Evolutionary conservation across 2,113 vertebrate species (phyloP), one percentile per base, ranked within the genome.

Genomic region (Carassius auratus): DNA sequence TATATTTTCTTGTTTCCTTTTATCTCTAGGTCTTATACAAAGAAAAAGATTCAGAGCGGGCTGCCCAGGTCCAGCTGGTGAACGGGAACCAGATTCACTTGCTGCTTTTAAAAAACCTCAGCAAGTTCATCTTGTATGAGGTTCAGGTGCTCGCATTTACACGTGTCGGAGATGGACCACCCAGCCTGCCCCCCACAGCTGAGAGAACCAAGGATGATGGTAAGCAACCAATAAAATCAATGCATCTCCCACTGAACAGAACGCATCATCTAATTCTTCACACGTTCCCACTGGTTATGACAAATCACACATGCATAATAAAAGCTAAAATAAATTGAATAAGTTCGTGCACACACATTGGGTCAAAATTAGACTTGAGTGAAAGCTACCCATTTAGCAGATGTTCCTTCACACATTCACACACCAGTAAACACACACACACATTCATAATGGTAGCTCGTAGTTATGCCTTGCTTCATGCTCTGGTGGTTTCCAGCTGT

Each of bases 71-170:
- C 83, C 94, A 96, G 1, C 76, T 92, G 7, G 95, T 95, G n/a
- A 92, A 95, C 26, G 96, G 97, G 45, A 97, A 97, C 88, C 94
- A 95, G 81, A 96, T 92, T 0, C 91, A 93, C 85, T 96, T 96
- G 0, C 92, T 93, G n/a, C 92, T 98, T 66, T 94, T 99, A 2
- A 89, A 94, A 0, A 91, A 89, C 10, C 94, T 98, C 81, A 91
- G 95, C 23, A 97, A 97, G 36, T 98, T 95, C 0, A 93, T 94
- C 1, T 89, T 95, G 14, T 97, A 98, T 0, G 91, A 95, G 91
- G 94, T 99, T 50, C 96, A 96, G 93, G 96, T 98, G 4, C 84
- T 97, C 92, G 97, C 97, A 0, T 98, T 95, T 94, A 98, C 97
- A 0, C 95, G 95, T 59, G 95, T 96, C 0, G 96, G 96, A 0